Evolutionary conservation across 2,888 invertebrate species (phyloP), one percentile per base, ranked within the genome.

Genomic region (Rhaphigaster nebulosa): DNA sequence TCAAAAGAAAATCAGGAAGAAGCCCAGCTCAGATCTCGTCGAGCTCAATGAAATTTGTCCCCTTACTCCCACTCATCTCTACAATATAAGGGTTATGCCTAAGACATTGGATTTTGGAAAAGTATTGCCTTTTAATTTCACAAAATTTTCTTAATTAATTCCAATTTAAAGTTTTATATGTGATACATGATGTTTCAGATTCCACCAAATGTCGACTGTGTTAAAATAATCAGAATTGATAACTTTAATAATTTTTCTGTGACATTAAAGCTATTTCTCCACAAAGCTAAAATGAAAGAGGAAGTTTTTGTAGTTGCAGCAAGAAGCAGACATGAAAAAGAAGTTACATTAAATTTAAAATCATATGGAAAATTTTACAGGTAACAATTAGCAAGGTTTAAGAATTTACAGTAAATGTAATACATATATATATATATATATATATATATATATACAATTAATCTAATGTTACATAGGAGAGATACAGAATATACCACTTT

Each of bases 231-330:
- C 80, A 92, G 92, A 12, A 93, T 94, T 1, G 93, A 93, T 84
- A 94, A 94, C 92, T 92, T 92, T 52, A 94, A 94, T 91, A 89
- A 92, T 12, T 94, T 94, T 91, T 92, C 93, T 1, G 93, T 94
- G 0, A 93, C 87, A 41, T 88, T 92, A 12, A 90, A 88, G 41
- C 60, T 92, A 29, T 87, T 54, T 45, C 45, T 90, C 29, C 90
- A 91, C 23, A 91, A 91, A 70, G 90, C 90, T 18, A 90, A 89
- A 70, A 87, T 90, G 38, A 87, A 90, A 34, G 89, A 60, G 15
- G 87, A 80, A 26, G 60, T 52, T 26, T 90, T 92, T 88, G 56
- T 87, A 15, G 91, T 92, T 80, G 41, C 70, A 45, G 90, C 87
- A 6, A 76, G 87, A 50, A 87, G 87, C 23, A 91, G 88, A 41